These are phyloP conservation scores for Tyrophagus putrescentiae DNA, from an alignment of 1,140 invertebrate species.

Conservation along the genomic window DNA sequence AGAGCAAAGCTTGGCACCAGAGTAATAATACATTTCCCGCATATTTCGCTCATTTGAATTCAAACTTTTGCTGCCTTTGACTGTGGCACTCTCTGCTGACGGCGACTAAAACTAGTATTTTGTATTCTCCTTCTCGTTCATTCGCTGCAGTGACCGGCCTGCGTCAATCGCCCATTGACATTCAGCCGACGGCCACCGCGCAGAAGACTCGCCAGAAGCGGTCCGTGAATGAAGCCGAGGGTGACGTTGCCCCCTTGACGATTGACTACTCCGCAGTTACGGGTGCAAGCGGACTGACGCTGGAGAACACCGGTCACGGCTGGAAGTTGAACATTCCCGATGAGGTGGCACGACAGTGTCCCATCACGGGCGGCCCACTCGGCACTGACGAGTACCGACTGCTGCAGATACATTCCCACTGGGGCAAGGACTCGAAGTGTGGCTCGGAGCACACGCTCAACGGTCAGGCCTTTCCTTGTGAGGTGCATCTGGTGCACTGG, in stretches of 20 bases:
- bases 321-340: constrained; percentile 31
- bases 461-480: constrained; percentile 66
- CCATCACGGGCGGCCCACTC: constrained; percentile 54
- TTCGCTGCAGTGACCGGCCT: constrained; percentile 17
- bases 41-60: too few species aligned
- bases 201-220: constrained; percentile 16
- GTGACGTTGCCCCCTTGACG: not conserved
- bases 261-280: constrained; percentile 9
- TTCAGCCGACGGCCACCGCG: not conserved
- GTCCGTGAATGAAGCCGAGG: constrained; percentile 23
- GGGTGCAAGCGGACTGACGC: not conserved
- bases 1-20: too few species aligned
- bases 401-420: constrained; percentile 83
- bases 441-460: constrained; percentile 86
- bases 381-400: constrained; percentile 60
- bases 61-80: too few species aligned
- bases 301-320: constrained; percentile 28
- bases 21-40: too few species aligned
- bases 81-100: too few species aligned
- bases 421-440: constrained; percentile 55
- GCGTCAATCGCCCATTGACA: constrained; percentile 26
- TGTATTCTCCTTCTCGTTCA: not conserved
- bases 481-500: constrained; percentile 74
- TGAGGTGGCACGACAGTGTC: not conserved
- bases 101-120: too few species aligned